Conservation (phyloP, 35 echinoderm and acorn worm genomes). For the Apostichopus japonicus region DNA sequence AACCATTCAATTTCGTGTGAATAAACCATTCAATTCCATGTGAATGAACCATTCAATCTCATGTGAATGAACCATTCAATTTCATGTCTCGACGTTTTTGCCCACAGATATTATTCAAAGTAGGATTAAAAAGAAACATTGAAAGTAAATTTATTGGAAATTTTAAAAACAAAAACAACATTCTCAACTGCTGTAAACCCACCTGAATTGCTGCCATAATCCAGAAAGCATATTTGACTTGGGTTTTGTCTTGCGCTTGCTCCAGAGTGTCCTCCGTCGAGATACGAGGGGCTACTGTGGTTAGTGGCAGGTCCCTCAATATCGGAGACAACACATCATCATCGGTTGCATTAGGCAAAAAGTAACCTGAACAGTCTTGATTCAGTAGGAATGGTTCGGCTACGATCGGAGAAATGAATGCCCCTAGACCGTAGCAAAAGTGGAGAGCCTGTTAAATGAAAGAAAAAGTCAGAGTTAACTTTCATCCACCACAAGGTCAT, state of each 20-base stretch:
- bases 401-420: conserved; percentile 92
- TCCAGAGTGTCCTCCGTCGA: conserved; percentile 52
- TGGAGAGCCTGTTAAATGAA: conserved; percentile 79
- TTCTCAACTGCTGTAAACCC: background rate
- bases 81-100: too few relatives aligned
- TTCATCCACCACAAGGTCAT: too few relatives aligned
- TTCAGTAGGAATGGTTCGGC: conserved; percentile 97
- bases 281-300: background rate
- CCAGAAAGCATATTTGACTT: conserved; percentile 93
- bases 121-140: too few relatives aligned
- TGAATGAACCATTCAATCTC: too few relatives aligned
- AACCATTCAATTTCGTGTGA: too few relatives aligned
- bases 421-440: conserved; percentile 98
- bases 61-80: too few relatives aligned
- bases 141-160: too few relatives aligned
- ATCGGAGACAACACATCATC: conserved; percentile 39
- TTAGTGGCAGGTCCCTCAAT: background rate
- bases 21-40: too few relatives aligned
- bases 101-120: too few relatives aligned
- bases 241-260: conserved; percentile 77
- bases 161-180: too few relatives aligned
- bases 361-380: conserved; percentile 74
- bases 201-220: conserved; percentile 97
- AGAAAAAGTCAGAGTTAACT: background rate
- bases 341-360: conserved; percentile 50